phyloP scores from a whole-genome alignment of 1,140 invertebrate species.

The Trachymyrmex cornetzi region DNA sequence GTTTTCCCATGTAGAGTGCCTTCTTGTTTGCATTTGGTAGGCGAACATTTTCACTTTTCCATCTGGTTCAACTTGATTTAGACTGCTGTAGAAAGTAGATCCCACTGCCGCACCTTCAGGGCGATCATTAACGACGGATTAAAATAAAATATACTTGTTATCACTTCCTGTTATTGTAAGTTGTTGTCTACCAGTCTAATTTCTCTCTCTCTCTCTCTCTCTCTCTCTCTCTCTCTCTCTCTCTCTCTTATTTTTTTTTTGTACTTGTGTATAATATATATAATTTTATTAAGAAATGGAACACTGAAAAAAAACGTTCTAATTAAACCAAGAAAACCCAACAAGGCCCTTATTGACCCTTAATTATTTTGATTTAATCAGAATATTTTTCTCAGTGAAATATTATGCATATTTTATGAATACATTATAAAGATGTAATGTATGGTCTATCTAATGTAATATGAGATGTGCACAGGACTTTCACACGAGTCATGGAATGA shows the following conservation, averaged over 20 bases:
- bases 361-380: too few relatives aligned
- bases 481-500: not conserved
- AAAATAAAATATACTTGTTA: not conserved
- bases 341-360: too few relatives aligned
- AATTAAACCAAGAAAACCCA: too few relatives aligned
- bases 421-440: not conserved
- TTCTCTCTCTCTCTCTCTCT: not conserved
- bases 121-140: not conserved
- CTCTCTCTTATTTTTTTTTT: too few relatives aligned
- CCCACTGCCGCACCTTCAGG: not conserved
- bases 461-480: not conserved
- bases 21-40: not conserved
- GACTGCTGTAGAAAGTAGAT: slow-evolving; percentile 21
- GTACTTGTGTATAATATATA: not conserved
- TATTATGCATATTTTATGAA: slow-evolving; percentile 4
- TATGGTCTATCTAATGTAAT: not conserved
- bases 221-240: too few relatives aligned
- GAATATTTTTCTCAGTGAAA: too few relatives aligned
- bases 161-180: not conserved
- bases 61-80: not conserved
- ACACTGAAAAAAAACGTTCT: too few relatives aligned
- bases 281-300: not conserved
- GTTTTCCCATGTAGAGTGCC: not conserved
- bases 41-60: slow-evolving; percentile 19
- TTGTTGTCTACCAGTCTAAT: not conserved